Base-by-base conservation (phyloP, 1,140 invertebrate genomes). In the Hermetia illucens region DNA sequence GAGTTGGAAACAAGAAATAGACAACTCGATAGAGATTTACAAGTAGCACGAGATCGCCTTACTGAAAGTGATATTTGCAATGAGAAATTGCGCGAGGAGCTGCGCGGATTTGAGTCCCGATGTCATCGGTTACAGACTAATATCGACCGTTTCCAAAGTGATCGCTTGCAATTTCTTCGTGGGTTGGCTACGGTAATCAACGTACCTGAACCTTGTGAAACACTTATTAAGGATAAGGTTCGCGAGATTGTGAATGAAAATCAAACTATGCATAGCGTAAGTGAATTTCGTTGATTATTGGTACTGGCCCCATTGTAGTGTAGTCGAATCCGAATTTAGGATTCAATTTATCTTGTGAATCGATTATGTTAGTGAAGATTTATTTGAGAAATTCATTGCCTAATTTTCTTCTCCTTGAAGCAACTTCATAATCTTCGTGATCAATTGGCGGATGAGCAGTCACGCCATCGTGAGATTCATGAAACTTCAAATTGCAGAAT, bases 221-320 rank as follows among this genome's bases (percentile, higher is more conserved):
- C 66, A 17, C 63, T 77, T 10, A 81, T 86, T 34, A 82, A 82
- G 53, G 80, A 85, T 32, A 66, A 80, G 42, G 71, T 85, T 34
- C 61, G 79, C 16, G 80, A 86, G 55, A 67, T 82, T 13, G 52
- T 83, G 2, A 71, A 66, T 39, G 81, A 85, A 25, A 77, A 78
- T 48, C 82, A 84, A 50, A 77, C 82, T 42, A 77, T 78, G 62
- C 61, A 68, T 47, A 63, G 74, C 52, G 82, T 85, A 69, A 58
- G 63, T 58, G 22, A 17, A 25, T 17, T 15, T 13, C n/a, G n/a
- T n/a, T n/a, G n/a, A n/a, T n/a, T n/a, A n/a, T n/a, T n/a, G n/a
- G n/a, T n/a, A n/a, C n/a, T n/a, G n/a, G n/a, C n/a, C n/a, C n/a
- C n/a, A n/a, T n/a, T n/a, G n/a, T n/a, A n/a, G n/a, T n/a, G n/a